Percentiles rank a stretch among this genome's conserved stretches.
Evolutionary conservation across 2,888 invertebrate genomes (phyloP).

Genomic region (Ectropis crepuscularia): DNA sequence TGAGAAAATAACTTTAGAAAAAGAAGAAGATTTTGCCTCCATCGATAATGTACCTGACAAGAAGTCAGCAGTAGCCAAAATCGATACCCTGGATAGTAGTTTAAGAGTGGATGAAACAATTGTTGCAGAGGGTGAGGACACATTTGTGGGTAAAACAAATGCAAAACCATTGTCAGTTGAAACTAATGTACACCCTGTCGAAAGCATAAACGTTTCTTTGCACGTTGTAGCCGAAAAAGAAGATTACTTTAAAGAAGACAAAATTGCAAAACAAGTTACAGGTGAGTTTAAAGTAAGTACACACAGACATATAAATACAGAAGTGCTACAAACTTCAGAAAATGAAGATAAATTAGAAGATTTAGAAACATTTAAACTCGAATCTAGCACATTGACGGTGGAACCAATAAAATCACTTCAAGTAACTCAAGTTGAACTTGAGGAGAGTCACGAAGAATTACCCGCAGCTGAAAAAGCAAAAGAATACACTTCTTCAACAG

Average conservation of each 20-base stretch:
- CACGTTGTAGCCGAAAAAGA: conserved; percentile 62
- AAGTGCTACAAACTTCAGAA: conserved; percentile 57
- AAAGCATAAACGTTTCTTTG: conserved; percentile 63
- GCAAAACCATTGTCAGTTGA: conserved; percentile 61
- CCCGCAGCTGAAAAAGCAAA: conserved; percentile 40
- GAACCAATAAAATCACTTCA: conserved; percentile 56
- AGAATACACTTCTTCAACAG: conserved; percentile 45
- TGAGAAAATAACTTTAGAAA: conserved; percentile 70
- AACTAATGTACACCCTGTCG: conserved; percentile 71
- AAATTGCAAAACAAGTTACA: conserved; percentile 45
- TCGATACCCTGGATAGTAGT: conserved; percentile 54
- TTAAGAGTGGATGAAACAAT: conserved; percentile 59
- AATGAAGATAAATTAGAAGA: conserved; percentile 49
- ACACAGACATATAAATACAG: conserved; percentile 59
- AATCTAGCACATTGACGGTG: conserved; percentile 49
- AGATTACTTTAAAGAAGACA: conserved; percentile 46
- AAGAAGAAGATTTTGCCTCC: conserved; percentile 53
- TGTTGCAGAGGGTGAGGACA: conserved; percentile 57
- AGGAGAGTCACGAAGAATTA: conserved; percentile 66
- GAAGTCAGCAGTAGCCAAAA: conserved; percentile 43
- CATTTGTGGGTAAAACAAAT: conserved; percentile 43
- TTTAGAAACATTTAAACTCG: conserved; percentile 40
- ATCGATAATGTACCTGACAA: conserved; percentile 44
- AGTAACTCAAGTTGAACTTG: conserved; percentile 77
- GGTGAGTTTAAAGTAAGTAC: conserved; percentile 53